Base-by-base conservation (phyloP, 2,113 vertebrate genomes). In the Piprites chloris region DNA sequence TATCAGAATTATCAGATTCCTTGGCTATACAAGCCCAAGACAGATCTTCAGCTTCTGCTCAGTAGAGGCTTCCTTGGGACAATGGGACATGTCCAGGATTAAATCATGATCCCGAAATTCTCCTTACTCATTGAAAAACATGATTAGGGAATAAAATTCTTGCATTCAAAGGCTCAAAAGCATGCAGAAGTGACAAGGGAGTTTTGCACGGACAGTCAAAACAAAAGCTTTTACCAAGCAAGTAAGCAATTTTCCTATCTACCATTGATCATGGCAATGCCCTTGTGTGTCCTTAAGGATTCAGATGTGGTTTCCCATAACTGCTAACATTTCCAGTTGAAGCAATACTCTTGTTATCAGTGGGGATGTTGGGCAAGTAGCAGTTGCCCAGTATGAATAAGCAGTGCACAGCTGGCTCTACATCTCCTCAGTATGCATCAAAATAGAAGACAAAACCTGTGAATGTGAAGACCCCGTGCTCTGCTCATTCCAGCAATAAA, bases 401-500 rank as follows among this genome's bases (percentile, higher is more conserved):
- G 63, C 50, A 90, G 42, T 13, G 35, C n/a, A 32, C 50, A 85
- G 72, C 62, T 93, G 87, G 59, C 66, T 94, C 67, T 86, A 30
- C 67, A 13, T 74, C 63, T 96, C 67, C 78, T 80, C 72, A 33
- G 42, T 77, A 85, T 50, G 59, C 30, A 77, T 69, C 59, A 85
- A 89, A 96, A 87, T 9, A 82, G 61, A 85, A 94, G 81, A 73
- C 42, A 82, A 73, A 96, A 67, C 49, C 59, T 73, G 42, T 2
- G 17, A 46, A 77, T 81, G 39, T 62, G 59, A 62, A 84, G 87
- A 85, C 63, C 74, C 44, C 41, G 66, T 65, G 79, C n/a, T 86
- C 63, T 87, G 47, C 71, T 89, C 53, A 72, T 69, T 83, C 63
- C 65, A 66, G 75, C 47, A 89, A 85, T 95, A 94, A 92, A 80